Evolutionary conservation across 2,888 invertebrate genomes (phyloP), one percentile per base, ranked within the genome.

Genomic region (Operophtera brumata): DNA sequence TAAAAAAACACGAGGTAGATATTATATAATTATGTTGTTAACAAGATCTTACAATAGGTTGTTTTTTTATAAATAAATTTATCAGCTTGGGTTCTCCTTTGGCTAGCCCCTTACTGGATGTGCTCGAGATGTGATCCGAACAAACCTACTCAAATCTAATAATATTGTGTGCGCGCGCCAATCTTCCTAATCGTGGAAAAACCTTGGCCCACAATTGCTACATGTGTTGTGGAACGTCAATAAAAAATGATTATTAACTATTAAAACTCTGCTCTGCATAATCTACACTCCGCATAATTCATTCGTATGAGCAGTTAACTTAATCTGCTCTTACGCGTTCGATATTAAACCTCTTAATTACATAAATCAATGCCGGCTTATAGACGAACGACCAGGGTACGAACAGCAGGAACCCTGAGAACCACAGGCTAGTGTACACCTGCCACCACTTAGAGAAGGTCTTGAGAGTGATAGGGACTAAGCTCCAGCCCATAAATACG

Each of bases 401-500:
- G 72, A 95, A 94, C 11, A 95, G 66, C 7, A 94, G 47, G 47
- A 94, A 93, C 0, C 95, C 96, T 20, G 93, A 92, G 71, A 93
- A 96, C 73, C 93, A 93, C 2, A 94, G 83, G 35, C 92, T 91
- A 0, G 77, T 66, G 66, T 93, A 95, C 0, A 94, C 92, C 0
- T 75, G 77, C 81, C 92, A 92, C 92, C 95, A 96, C 62, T 93
- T 93, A 0, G 92, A 81, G 65, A 91, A 94, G 4, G 93, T 93
- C 58, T 96, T 91, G 3, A 94, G 88, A 37, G 93, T 93, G 70
- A 97, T 96, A 0, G 96, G 94, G 8, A 93, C 86, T 39, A 96
- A 82, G 67, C 94, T 94, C 92, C 95, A 97, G 7, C 96, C 96
- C 94, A 97, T 95, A 67, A 95, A 95, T 7, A 95, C 89, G 39